These are phyloP conservation scores for Xestobium rufovillosum DNA, from an alignment of 2,888 invertebrate genomes.

Conservation along the genomic window DNA sequence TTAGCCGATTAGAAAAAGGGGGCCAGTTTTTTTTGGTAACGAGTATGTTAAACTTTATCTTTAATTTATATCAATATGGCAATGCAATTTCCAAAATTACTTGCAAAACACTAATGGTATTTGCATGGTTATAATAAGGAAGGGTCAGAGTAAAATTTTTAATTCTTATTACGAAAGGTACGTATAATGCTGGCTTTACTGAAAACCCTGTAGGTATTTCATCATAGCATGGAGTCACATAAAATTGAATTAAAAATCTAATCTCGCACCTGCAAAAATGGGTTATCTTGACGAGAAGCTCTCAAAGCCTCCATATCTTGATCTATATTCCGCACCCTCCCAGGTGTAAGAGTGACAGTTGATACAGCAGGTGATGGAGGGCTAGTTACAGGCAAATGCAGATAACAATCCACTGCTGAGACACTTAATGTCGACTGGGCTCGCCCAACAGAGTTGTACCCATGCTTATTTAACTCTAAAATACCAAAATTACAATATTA, in stretches of 20 bases:
- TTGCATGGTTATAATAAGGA: too few species aligned
- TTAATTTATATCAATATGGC: too few species aligned
- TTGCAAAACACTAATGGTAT: too few species aligned
- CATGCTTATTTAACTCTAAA: slow-evolving; percentile 23
- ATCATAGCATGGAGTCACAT: slow-evolving; percentile 2
- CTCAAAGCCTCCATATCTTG: slow-evolving; percentile 79
- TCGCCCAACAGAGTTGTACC: slow-evolving; percentile 32
- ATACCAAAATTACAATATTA: too few species aligned
- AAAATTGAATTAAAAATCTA: slow-evolving; percentile 2
- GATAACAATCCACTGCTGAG: slow-evolving; percentile 39
- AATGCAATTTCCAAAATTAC: too few species aligned
- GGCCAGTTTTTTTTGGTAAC: too few species aligned
- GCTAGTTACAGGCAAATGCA: slow-evolving; percentile 36
- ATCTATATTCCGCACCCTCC: slow-evolving; percentile 68
- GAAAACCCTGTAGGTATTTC: too few species aligned
- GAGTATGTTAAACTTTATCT: too few species aligned
- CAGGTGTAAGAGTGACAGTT: slow-evolving; percentile 63
- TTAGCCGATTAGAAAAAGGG: too few species aligned
- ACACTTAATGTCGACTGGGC: slow-evolving; percentile 41
- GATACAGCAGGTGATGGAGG: slow-evolving; percentile 52
- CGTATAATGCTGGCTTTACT: too few species aligned
- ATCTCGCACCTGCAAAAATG: slow-evolving; percentile 62
- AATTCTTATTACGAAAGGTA: too few species aligned
- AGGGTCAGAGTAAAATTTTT: too few species aligned
- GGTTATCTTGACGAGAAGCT: slow-evolving; percentile 76